Percentiles rank a stretch among this genome's conserved stretches.
These are phyloP conservation scores for Aphelenchoides bicaudatus DNA, from an alignment of 2,888 invertebrate species.

Conservation along the genomic window DNA sequence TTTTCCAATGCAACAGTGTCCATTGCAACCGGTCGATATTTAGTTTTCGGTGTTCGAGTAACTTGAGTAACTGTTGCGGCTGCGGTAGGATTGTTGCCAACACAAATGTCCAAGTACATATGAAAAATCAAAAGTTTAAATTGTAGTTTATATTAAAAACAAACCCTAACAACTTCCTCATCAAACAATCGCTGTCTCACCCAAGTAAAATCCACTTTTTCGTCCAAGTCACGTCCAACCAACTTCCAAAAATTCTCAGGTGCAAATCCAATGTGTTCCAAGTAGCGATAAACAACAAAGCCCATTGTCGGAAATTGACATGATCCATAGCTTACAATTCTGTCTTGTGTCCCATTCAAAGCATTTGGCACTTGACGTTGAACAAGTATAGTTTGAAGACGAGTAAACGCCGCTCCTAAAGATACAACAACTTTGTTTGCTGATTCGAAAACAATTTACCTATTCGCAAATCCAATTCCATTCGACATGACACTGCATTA, in stretches of 20 bases:
- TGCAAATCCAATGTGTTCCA: slow-evolving; percentile 68
- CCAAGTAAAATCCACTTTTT: slow-evolving; percentile 49
- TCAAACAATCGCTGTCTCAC: slow-evolving; percentile 71
- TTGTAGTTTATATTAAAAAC: not conserved
- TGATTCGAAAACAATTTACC: slow-evolving; percentile 65
- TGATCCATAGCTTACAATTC: slow-evolving; percentile 85
- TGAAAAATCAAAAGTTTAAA: slow-evolving; percentile 20
- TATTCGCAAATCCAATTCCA: slow-evolving; percentile 86
- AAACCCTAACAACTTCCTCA: slow-evolving; percentile 72
- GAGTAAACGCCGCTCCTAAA: slow-evolving; percentile 80
- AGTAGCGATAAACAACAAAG: slow-evolving; percentile 87
- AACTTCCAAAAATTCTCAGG: slow-evolving; percentile 94
- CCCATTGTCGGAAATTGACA: slow-evolving; percentile 99
- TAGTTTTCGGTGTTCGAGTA: slow-evolving; percentile 81
- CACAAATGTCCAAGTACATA: slow-evolving; percentile 48
- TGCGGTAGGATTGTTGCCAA: slow-evolving; percentile 34
- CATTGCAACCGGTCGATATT: slow-evolving; percentile 89
- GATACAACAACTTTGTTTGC: slow-evolving; percentile 59
- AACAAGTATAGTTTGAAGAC: slow-evolving; percentile 88
- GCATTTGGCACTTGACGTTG: slow-evolving; percentile 62
- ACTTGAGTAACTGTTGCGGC: slow-evolving; percentile 62
- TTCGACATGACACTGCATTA: slow-evolving; percentile 77
- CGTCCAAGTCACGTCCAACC: slow-evolving; percentile 22
- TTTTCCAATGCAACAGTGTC: slow-evolving; percentile 99
- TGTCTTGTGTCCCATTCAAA: slow-evolving; percentile 16